phyloP scores from a whole-genome alignment of 2,888 invertebrate genomes.

The Microplitis manilae region DNA sequence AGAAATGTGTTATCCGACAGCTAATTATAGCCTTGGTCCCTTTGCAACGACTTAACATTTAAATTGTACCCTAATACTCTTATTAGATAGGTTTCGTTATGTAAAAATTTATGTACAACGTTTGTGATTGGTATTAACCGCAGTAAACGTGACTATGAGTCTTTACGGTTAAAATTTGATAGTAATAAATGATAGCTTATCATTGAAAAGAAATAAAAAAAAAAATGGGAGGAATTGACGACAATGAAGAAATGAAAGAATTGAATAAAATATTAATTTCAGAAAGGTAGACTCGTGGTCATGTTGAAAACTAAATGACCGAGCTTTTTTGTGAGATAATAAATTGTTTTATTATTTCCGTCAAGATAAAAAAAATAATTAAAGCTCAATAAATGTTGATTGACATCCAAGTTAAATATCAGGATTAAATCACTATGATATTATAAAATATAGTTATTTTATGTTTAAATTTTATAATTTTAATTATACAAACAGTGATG shows the following conservation, averaged over 20 bases:
- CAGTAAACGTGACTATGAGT: slow-evolving; percentile 14
- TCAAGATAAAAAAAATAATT: background rate
- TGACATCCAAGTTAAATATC: background rate
- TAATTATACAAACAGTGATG: slow-evolving; percentile 26
- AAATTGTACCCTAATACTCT: slow-evolving; percentile 43
- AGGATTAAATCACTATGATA: slow-evolving; percentile 18
- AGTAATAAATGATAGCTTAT: background rate
- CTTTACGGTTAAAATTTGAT: background rate
- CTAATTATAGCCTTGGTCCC: slow-evolving; percentile 61
- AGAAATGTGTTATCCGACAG: slow-evolving; percentile 36
- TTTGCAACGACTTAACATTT: slow-evolving; percentile 61
- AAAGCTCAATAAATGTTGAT: slow-evolving; percentile 20
- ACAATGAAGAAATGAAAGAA: background rate
- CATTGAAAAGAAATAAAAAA: background rate
- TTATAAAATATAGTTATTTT: slow-evolving; percentile 14
- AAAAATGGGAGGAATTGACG: background rate
- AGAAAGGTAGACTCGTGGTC: slow-evolving; percentile 13
- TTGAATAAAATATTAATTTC: slow-evolving; percentile 9
- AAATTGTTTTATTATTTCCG: background rate
- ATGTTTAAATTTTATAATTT: background rate
- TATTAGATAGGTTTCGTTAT: slow-evolving; percentile 49
- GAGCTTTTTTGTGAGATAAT: slow-evolving; percentile 9
- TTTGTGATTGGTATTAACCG: slow-evolving; percentile 32
- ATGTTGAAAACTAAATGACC: slow-evolving; percentile 3
- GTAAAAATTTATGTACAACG: slow-evolving; percentile 46